Evolutionary conservation across 2,888 invertebrate species (phyloP).

Genomic region (Aphelenchoides bicaudatus): DNA sequence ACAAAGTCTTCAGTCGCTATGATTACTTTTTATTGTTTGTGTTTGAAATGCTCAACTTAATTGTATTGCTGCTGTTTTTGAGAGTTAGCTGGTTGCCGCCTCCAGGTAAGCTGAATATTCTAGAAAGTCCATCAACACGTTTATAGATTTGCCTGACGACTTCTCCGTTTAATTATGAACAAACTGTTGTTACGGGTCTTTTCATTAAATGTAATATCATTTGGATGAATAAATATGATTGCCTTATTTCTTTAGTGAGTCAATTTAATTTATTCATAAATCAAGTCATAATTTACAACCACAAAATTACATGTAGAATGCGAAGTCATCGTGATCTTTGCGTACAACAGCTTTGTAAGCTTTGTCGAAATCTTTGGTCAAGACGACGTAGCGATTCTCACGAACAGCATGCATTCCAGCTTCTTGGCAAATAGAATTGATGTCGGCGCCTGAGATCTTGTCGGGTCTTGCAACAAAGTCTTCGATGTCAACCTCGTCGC

Average conservation of each 20-base stretch:
- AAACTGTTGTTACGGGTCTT: background rate
- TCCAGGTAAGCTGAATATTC: too few species aligned
- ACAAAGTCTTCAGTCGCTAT: conserved; percentile 46
- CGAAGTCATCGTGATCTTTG: conserved; percentile 97
- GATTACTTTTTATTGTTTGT: conserved; percentile 54
- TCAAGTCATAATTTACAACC: background rate
- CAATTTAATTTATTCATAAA: background rate
- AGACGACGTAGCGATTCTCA: conserved; percentile 96
- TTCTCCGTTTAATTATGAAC: conserved; percentile 20
- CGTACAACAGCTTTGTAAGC: conserved; percentile 99
- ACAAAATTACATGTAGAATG: conserved; percentile 90
- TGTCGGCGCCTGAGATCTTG: conserved; percentile 96
- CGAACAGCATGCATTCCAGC: conserved; percentile 99
- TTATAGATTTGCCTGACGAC: conserved; percentile 40
- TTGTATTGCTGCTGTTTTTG: conserved; percentile 47
- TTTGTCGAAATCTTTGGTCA: conserved; percentile 98
- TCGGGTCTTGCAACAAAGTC: conserved; percentile 98
- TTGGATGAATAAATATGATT: background rate
- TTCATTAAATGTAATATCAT: background rate
- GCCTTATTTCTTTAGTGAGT: background rate
- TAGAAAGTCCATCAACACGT: too few species aligned
- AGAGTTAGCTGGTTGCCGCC: conserved; percentile 49
- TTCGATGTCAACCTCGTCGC: conserved; percentile 93
- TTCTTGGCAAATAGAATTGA: conserved; percentile 99
- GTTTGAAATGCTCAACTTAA: conserved; percentile 50